Base-by-base conservation (phyloP, 2,888 invertebrate genomes). In the Leucoma salicis region DNA sequence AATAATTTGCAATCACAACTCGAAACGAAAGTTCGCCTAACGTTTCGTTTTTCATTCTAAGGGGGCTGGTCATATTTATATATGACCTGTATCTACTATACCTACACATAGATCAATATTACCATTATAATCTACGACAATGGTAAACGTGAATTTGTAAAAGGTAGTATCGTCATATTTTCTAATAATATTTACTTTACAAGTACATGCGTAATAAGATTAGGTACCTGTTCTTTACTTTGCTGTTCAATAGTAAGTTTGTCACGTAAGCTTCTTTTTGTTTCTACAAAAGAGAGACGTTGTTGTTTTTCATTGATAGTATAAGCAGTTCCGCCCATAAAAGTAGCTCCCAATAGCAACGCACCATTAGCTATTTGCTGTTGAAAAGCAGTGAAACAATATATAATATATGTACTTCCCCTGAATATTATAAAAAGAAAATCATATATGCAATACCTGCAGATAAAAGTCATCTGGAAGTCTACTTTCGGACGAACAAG, bases 171-270 rank as follows among this genome's bases (percentile, higher is more conserved):
- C n/a, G n/a, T n/a, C n/a, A n/a, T n/a, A n/a, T n/a, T n/a, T n/a
- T n/a, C n/a, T n/a, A n/a, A n/a, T n/a, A n/a, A n/a, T n/a, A n/a
- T n/a, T n/a, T n/a, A n/a, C n/a, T n/a, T n/a, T n/a, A n/a, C n/a
- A n/a, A n/a, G n/a, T n/a, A n/a, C n/a, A n/a, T n/a, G n/a, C n/a
- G n/a, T n/a, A n/a, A n/a, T n/a, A n/a, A n/a, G n/a, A n/a, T n/a
- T n/a, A n/a, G n/a, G n/a, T 51, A 96, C 96, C 93, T 97, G 96
- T 78, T 98, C 97, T 44, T 95, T 95, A 56, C 97, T 96, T 80
- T 97, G 97, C 74, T 97, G 96, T 82, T 98, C 97, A 60, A 98
- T 96, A 40, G 96, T 95, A 66, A 97, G 92, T 82, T 97, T 97
- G 60, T 97, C 96, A 71, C 96, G 95, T 54, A 98, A 90, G 65